phyloP scores from a whole-genome alignment of 2,797 vertebrate genomes.

The Melopsittacus undulatus region DNA sequence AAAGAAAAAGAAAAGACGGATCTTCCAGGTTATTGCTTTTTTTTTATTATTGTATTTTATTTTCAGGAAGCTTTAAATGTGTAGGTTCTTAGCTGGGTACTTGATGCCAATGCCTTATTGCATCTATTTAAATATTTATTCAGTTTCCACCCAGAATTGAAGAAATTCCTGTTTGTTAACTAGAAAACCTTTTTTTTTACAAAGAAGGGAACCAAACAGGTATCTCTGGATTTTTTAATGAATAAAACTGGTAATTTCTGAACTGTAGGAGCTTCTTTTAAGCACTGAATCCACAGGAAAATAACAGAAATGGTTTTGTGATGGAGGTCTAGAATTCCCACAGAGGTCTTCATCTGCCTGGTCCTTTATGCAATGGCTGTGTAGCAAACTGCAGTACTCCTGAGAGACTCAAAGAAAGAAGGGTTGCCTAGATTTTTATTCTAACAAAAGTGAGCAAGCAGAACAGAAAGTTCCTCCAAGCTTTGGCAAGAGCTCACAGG shows the following conservation, averaged over 20 bases:
- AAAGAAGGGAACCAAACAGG: background rate
- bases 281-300: background rate
- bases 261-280: background rate
- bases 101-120: background rate
- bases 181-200: background rate
- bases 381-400: background rate
- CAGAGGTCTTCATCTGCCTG: background rate
- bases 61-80: background rate
- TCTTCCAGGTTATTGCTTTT: background rate
- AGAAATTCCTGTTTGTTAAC: background rate
- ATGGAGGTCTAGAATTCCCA: background rate
- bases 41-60: background rate
- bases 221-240: background rate
- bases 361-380: background rate
- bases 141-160: background rate
- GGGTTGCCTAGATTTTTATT: background rate
- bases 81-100: background rate
- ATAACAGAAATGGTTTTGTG: background rate
- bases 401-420: background rate
- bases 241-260: background rate
- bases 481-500: background rate
- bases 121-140: background rate
- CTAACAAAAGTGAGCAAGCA: background rate
- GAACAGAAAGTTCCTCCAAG: background rate
- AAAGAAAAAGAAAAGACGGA: no score